phyloP scores from a whole-genome alignment of 1,140 invertebrate species.

The Dendroctonus ponderosae region DNA sequence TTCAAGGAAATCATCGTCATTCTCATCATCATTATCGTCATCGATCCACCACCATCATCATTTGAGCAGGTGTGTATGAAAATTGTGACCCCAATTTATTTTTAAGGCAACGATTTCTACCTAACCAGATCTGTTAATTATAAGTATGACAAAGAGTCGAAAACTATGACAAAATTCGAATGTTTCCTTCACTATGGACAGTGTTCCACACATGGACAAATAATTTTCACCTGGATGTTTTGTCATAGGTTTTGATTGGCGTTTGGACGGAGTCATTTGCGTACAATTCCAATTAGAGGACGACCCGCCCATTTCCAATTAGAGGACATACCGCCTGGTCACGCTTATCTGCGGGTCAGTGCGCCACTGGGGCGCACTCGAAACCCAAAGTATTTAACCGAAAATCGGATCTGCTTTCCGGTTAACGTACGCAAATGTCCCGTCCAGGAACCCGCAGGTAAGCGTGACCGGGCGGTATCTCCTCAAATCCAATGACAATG shows the following conservation, averaged over 20 bases:
- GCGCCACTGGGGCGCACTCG: conserved; percentile 14
- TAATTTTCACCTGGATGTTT: not conserved
- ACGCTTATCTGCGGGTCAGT: conserved; percentile 24
- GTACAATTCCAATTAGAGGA: conserved; percentile 9
- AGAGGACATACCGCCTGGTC: conserved; percentile 24
- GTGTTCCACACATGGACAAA: not conserved
- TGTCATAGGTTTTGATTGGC: not conserved
- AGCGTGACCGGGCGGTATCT: conserved; percentile 24
- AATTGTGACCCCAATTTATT: no score
- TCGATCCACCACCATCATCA: not conserved
- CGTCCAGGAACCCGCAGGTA: conserved; percentile 24
- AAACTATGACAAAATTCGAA: no score
- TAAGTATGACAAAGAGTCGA: no score
- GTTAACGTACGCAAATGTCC: conserved; percentile 31
- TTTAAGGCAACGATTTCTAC: no score
- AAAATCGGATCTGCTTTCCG: not conserved
- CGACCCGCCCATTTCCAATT: no score
- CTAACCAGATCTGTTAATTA: no score
- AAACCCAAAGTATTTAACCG: not conserved
- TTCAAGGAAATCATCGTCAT: conserved; percentile 4
- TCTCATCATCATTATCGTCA: conserved; percentile 4
- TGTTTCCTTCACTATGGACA: not conserved
- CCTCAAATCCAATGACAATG: not conserved
- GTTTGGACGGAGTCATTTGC: conserved; percentile 25
- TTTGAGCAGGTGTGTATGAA: conserved; percentile 2